These are phyloP conservation scores for Chauna torquata DNA, from an alignment of 2,113 vertebrate species.

Conservation along the genomic window DNA sequence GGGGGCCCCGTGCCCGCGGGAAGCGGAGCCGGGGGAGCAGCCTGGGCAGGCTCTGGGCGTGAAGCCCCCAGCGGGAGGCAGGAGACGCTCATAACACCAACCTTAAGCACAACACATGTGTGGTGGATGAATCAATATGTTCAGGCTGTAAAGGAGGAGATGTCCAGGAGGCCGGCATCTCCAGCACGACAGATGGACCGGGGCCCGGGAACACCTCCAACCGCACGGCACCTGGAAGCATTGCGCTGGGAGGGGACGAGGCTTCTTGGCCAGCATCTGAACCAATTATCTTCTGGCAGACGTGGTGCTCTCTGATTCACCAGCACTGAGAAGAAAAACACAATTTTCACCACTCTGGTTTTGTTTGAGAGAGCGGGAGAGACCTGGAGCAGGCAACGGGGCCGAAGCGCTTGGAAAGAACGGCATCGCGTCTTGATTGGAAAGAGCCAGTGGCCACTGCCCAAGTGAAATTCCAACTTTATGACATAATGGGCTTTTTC, in stretches of 20 bases:
- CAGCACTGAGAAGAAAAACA: neutral
- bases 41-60: fast-evolving
- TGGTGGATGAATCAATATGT: neutral
- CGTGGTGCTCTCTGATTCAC: fast-evolving
- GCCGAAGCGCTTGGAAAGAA: neutral
- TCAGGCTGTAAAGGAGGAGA: neutral
- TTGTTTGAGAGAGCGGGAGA: neutral
- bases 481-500: conserved; percentile 65
- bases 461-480: conserved; percentile 64
- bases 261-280: neutral
- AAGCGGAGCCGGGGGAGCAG: neutral
- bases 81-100: neutral
- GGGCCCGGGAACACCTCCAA: neutral
- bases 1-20: neutral
- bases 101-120: neutral
- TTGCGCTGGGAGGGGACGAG: neutral
- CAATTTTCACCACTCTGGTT: neutral
- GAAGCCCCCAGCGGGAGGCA: neutral
- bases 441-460: conserved; percentile 46
- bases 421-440: neutral
- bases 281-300: conserved; percentile 20
- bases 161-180: neutral
- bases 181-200: neutral
- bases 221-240: neutral
- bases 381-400: neutral